A percentile compares a stretch with the other conserved stretches of the same genome.
Evolutionary conservation across 2,113 vertebrate genomes (phyloP).

Genomic region (Rana temporaria): DNA sequence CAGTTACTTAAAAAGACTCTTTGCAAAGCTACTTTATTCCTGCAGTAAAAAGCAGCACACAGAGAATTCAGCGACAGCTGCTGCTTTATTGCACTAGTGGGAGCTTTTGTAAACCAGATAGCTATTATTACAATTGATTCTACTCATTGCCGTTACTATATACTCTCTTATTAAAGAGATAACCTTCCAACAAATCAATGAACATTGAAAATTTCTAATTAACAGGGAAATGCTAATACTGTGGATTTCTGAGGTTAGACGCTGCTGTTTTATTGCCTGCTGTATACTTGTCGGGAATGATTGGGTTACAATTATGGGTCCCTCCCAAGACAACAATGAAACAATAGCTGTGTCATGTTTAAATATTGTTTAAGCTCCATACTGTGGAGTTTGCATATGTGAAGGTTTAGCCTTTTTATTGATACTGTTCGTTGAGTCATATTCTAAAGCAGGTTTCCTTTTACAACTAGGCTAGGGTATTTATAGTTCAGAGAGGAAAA

Average conservation of each 20-base stretch:
- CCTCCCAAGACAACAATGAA: constrained; percentile 20
- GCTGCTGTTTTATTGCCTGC: constrained; percentile 29
- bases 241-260: constrained; percentile 25
- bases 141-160: constrained; percentile 42
- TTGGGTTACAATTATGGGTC: neutral
- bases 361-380: constrained; percentile 7
- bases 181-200: constrained; percentile 52
- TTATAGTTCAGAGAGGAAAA: neutral
- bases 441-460: neutral
- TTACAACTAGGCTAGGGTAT: neutral
- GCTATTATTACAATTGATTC: constrained; percentile 57
- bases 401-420: constrained; percentile 11
- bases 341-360: constrained; percentile 9
- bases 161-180: constrained; percentile 52
- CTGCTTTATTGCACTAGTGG: constrained; percentile 49
- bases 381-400: constrained; percentile 7
- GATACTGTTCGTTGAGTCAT: neutral
- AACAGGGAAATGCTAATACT: constrained; percentile 42
- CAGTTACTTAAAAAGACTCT: constrained; percentile 23
- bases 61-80: constrained; percentile 35
- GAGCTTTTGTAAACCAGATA: constrained; percentile 44
- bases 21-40: neutral
- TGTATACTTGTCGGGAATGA: neutral
- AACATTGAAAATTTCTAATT: constrained; percentile 48
- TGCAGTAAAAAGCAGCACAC: constrained; percentile 27